These are phyloP conservation scores for Acrossocheilus fasciatus DNA, from an alignment of 2,797 vertebrate genomes.

Conservation along the genomic window DNA sequence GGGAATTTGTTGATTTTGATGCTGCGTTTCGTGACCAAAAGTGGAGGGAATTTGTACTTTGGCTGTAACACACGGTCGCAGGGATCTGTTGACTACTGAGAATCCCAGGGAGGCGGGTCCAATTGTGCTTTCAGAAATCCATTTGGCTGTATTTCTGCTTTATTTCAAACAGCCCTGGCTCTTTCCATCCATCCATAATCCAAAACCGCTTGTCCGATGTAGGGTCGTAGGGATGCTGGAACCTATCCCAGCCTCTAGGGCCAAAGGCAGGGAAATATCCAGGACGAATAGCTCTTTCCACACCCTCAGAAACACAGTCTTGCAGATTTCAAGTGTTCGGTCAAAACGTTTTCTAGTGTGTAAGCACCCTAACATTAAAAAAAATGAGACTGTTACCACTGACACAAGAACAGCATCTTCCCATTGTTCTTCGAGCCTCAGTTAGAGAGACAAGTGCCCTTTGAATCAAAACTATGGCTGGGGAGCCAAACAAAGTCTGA, in stretches of 20 bases:
- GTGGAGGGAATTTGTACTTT: not conserved
- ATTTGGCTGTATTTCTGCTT: conserved; percentile 16
- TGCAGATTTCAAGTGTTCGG: not conserved
- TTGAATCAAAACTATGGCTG: conserved; percentile 42
- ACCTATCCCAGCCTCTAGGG: not conserved
- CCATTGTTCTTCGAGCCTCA: conserved; percentile 16
- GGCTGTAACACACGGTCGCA: not conserved
- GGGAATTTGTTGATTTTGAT: conserved; percentile 7
- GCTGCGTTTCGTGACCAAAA: not conserved
- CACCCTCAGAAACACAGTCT: not conserved
- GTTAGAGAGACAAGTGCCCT: conserved; percentile 15
- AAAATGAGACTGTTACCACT: conserved; percentile 26
- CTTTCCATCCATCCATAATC: not conserved
- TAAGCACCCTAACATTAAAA: conserved; percentile 27
- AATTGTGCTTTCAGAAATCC: conserved; percentile 46
- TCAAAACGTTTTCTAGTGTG: conserved; percentile 12
- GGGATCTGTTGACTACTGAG: not conserved
- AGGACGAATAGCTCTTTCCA: not conserved
- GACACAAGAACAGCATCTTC: conserved; percentile 19
- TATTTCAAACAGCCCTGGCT: not conserved
- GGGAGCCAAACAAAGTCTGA: conserved; percentile 63
- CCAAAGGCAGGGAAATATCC: not conserved
- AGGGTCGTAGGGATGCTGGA: not conserved
- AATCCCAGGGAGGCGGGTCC: conserved; percentile 13
- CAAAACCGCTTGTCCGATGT: not conserved